Evolutionary conservation across 2,797 vertebrate genomes (phyloP).

Genomic region (Chelon auratus): DNA sequence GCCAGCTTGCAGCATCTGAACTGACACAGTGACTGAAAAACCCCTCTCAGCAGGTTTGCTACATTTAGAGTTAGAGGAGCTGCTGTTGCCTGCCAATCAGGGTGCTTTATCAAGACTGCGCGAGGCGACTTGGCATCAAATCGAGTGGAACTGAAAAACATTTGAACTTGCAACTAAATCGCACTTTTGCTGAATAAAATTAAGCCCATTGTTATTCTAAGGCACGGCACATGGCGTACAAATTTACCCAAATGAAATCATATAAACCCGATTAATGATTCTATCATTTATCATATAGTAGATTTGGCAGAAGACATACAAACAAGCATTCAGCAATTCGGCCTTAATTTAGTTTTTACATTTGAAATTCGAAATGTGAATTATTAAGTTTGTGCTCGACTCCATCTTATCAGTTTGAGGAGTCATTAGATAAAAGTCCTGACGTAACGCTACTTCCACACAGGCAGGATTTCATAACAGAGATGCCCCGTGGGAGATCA

Average conservation of each 20-base stretch:
- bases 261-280: too few species aligned
- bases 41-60: conserved; percentile 36
- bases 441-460: not conserved
- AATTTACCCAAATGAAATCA: not conserved
- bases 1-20: conserved; percentile 32
- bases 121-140: conserved; percentile 22
- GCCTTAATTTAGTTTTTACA: not conserved
- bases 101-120: conserved; percentile 38
- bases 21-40: conserved; percentile 38
- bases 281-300: too few species aligned
- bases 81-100: conserved; percentile 37
- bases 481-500: conserved; percentile 12
- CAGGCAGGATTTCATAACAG: conserved; percentile 27
- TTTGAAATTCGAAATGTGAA: not conserved
- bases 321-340: not conserved
- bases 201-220: conserved; percentile 8
- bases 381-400: not conserved
- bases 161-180: conserved; percentile 16
- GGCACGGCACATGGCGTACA: not conserved
- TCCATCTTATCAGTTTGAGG: not conserved
- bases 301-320: not conserved
- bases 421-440: conserved; percentile 5
- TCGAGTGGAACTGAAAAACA: conserved; percentile 20
- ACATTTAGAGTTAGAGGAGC: conserved; percentile 11
- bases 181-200: conserved; percentile 9